A percentile compares a stretch with the other conserved stretches of the same genome.
These are phyloP conservation scores for Furcula furcula DNA, from an alignment of 2,888 invertebrate genomes.

Conservation along the genomic window DNA sequence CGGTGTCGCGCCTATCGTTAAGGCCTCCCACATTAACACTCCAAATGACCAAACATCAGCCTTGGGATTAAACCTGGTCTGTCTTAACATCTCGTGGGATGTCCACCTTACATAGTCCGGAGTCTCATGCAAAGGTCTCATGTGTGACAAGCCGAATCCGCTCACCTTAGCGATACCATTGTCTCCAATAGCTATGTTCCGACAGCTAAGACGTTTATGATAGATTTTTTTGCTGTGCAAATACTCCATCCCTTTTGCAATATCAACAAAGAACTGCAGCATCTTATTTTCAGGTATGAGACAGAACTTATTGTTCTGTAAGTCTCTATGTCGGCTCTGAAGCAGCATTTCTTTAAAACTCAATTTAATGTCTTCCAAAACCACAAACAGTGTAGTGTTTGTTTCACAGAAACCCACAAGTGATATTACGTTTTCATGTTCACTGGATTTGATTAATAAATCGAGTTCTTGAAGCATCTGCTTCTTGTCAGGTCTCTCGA, in stretches of 20 bases:
- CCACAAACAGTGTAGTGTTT: conserved; percentile 87
- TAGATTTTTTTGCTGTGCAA: conserved; percentile 84
- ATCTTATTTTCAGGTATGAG: conserved; percentile 83
- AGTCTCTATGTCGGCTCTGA: conserved; percentile 78
- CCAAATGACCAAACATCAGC: conserved; percentile 94
- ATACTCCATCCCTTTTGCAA: conserved; percentile 88
- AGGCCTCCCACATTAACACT: conserved; percentile 91
- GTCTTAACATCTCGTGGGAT: conserved; percentile 88
- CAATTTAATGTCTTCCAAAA: conserved; percentile 85
- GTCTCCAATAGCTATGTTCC: conserved; percentile 85
- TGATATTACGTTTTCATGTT: conserved; percentile 86
- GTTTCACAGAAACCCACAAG: conserved; percentile 91
- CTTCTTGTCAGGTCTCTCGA: conserved; percentile 77
- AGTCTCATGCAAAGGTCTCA: conserved; percentile 82
- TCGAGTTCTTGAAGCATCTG: conserved; percentile 87
- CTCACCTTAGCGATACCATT: conserved; percentile 87
- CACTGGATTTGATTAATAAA: conserved; percentile 85
- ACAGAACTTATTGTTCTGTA: conserved; percentile 80
- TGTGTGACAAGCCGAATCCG: conserved; percentile 88
- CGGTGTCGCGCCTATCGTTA: conserved; percentile 90
- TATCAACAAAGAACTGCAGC: conserved; percentile 84
- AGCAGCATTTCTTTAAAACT: conserved; percentile 87
- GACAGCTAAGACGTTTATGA: conserved; percentile 88
- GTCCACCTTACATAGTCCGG: conserved; percentile 91
- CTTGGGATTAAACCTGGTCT: conserved; percentile 85